Conservation (phyloP, 2,113 vertebrate species). For the Hypomesus transpacificus region DNA sequence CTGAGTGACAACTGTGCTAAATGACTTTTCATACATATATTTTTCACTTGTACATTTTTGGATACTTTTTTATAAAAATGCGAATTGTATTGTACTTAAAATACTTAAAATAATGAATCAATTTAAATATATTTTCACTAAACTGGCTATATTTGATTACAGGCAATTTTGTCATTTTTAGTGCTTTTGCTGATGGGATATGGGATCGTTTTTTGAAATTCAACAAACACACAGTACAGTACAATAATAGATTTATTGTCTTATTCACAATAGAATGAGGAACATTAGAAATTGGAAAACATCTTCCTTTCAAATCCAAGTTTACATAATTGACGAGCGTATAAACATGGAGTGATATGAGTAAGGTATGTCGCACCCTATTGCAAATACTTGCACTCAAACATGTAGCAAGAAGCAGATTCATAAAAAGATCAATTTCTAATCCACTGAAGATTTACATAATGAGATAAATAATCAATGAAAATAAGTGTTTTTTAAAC, state of each 20-base stretch:
- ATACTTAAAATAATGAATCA: constrained; percentile 44
- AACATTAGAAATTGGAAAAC: constrained; percentile 47
- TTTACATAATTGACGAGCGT: constrained; percentile 52
- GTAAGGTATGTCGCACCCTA: constrained; percentile 12
- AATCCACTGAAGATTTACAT: constrained; percentile 42
- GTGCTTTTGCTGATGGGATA: background rate
- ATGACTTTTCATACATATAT: constrained; percentile 17
- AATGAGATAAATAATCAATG: constrained; percentile 60
- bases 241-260: constrained; percentile 58
- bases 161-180: background rate
- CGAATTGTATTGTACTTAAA: constrained; percentile 33
- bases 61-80: constrained; percentile 33
- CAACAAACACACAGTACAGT: constrained; percentile 23
- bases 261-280: constrained; percentile 58
- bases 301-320: constrained; percentile 38
- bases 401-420: constrained; percentile 29
- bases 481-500: constrained; percentile 37
- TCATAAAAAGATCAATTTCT: constrained; percentile 21
- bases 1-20: constrained; percentile 23
- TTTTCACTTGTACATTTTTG: constrained; percentile 21
- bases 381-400: constrained; percentile 30
- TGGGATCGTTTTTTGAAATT: constrained; percentile 3
- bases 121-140: background rate
- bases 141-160: background rate
- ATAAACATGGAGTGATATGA: constrained; percentile 28